Percentiles rank a stretch among this genome's conserved stretches.
Conservation (phyloP, 2,888 invertebrate species). For the Andricus curvator region DNA sequence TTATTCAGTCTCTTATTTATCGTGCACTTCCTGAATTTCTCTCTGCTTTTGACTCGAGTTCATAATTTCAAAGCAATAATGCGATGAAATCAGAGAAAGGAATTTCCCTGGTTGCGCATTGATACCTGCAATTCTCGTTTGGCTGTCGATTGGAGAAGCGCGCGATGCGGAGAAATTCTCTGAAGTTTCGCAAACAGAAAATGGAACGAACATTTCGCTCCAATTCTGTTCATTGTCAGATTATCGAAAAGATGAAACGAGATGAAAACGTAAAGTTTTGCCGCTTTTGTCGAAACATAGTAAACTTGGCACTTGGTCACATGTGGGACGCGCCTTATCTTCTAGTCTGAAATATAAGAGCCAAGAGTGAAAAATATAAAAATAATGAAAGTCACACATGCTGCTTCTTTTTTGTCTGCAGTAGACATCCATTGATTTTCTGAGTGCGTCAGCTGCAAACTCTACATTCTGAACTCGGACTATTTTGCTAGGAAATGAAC, state of each 20-base stretch:
- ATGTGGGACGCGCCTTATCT: slow-evolving; percentile 25
- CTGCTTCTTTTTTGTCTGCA: slow-evolving; percentile 20
- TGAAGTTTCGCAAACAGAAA: slow-evolving; percentile 1
- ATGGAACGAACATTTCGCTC: slow-evolving; percentile 1
- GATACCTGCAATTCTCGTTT: neutral
- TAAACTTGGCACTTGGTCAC: slow-evolving; percentile 38
- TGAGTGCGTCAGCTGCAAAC: slow-evolving; percentile 20
- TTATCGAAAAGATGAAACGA: slow-evolving; percentile 12
- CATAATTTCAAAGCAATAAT: neutral
- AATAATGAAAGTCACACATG: slow-evolving; percentile 27
- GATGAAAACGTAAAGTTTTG: slow-evolving; percentile 30
- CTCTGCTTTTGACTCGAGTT: neutral
- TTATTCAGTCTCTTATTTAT: neutral
- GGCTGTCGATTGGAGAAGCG: slow-evolving; percentile 15
- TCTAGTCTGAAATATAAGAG: slow-evolving; percentile 18
- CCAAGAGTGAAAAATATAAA: slow-evolving; percentile 23
- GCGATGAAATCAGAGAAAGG: neutral
- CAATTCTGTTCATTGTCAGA: slow-evolving; percentile 33
- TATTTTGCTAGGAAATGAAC: slow-evolving; percentile 8
- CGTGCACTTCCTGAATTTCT: neutral
- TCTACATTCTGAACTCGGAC: neutral
- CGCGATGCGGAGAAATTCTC: neutral
- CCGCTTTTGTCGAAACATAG: slow-evolving; percentile 20
- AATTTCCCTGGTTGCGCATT: slow-evolving; percentile 3
- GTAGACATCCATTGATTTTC: slow-evolving; percentile 6